Evolutionary conservation across 2,797 vertebrate species (phyloP).

Genomic region (Catamblyrhynchus diadema): DNA sequence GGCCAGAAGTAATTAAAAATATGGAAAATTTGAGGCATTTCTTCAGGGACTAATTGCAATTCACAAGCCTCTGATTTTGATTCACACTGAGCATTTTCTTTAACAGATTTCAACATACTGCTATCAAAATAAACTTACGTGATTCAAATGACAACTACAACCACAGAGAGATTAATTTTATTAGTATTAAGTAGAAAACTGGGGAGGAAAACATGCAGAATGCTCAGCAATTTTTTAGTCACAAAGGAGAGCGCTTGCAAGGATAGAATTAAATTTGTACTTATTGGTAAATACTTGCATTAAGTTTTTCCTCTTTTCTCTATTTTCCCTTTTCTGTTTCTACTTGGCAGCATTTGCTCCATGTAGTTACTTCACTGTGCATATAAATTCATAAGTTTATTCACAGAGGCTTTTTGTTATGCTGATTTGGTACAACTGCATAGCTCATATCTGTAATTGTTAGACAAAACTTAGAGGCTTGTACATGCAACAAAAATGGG

Average conservation of each 20-base stretch:
- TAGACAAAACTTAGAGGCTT: neutral
- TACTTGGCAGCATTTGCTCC: neutral
- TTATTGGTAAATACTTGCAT: neutral
- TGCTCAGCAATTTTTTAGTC: neutral
- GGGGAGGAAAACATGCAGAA: neutral
- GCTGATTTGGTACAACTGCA: neutral
- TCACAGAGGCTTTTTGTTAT: neutral
- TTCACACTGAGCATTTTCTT: neutral
- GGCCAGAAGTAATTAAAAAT: conserved; percentile 28
- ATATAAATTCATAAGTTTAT: neutral
- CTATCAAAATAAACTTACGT: neutral
- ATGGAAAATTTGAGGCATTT: neutral
- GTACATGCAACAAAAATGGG: neutral
- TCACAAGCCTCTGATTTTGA: neutral
- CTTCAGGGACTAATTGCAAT: conserved; percentile 13
- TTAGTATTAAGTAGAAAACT: neutral
- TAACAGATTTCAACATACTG: neutral
- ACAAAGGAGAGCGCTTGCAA: neutral
- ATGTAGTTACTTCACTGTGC: neutral
- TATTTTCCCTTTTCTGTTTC: neutral
- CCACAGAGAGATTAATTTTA: neutral
- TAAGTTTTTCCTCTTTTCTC: neutral
- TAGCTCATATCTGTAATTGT: neutral
- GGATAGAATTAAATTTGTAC: neutral
- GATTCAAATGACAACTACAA: neutral